A percentile compares a stretch with the other conserved stretches of the same genome.
Evolutionary conservation across 1,140 invertebrate species (phyloP).

Genomic region (Bursaphelenchus mucronatus): DNA sequence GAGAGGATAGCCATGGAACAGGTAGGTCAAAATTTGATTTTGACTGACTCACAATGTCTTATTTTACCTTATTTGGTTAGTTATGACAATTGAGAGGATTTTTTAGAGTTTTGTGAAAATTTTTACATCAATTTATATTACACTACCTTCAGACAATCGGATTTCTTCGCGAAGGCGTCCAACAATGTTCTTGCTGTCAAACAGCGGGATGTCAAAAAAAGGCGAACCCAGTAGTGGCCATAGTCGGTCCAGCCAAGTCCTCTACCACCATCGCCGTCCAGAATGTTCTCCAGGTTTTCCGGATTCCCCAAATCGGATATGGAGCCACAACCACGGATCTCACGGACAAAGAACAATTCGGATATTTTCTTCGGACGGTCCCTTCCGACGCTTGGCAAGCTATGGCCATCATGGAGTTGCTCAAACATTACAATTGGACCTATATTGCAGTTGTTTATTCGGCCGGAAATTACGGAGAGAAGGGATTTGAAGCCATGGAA

Average conservation of each 20-base stretch:
- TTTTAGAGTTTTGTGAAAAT: no score
- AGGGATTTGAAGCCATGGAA: slow-evolving; percentile 74
- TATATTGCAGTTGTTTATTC: slow-evolving; percentile 78
- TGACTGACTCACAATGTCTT: slow-evolving; percentile 32
- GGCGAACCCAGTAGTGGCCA: slow-evolving; percentile 47
- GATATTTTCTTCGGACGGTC: slow-evolving; percentile 76
- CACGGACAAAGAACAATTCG: slow-evolving; percentile 73
- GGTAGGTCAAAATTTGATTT: slow-evolving; percentile 10
- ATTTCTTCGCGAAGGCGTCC: slow-evolving; percentile 52
- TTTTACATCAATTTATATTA: neutral
- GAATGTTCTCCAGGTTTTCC: slow-evolving; percentile 70
- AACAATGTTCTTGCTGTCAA: slow-evolving; percentile 59
- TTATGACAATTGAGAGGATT: no score
- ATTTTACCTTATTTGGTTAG: no score
- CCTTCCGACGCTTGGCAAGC: slow-evolving; percentile 78
- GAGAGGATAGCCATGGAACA: slow-evolving; percentile 74
- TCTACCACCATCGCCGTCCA: slow-evolving; percentile 67
- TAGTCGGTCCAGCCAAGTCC: slow-evolving; percentile 57
- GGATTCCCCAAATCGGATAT: slow-evolving; percentile 70
- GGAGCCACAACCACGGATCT: slow-evolving; percentile 74
- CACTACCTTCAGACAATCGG: slow-evolving; percentile 49
- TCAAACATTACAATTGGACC: slow-evolving; percentile 74
- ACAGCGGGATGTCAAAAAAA: slow-evolving; percentile 59
- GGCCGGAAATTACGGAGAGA: slow-evolving; percentile 75
- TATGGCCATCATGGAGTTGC: slow-evolving; percentile 71